These are phyloP conservation scores for Plecotus auritus DNA, from an alignment of 2,113 vertebrate genomes.

Conservation along the genomic window DNA sequence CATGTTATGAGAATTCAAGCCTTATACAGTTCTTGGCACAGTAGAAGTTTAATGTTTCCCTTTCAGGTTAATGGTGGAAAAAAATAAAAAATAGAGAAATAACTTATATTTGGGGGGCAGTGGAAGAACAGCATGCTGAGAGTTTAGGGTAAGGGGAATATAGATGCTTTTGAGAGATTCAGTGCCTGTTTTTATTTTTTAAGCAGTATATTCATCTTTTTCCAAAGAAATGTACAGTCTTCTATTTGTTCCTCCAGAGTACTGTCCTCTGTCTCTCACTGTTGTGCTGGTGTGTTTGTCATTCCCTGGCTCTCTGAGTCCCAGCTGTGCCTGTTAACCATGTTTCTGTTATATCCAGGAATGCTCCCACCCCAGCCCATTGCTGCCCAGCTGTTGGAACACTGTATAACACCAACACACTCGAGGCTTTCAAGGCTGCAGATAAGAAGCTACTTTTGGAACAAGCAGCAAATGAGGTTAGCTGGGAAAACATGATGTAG, in stretches of 20 bases:
- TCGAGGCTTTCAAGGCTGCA: constrained; percentile 93
- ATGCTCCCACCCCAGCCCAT: constrained; percentile 86
- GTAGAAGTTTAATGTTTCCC: neutral
- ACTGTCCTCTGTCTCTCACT: neutral
- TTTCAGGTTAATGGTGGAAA: neutral
- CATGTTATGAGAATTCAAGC: neutral
- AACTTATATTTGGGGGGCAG: neutral
- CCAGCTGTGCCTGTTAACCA: neutral
- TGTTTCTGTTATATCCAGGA: constrained; percentile 76
- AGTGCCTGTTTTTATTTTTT: neutral
- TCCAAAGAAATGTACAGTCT: neutral
- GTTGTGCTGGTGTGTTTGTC: neutral
- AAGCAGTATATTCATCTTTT: neutral
- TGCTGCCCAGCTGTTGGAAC: constrained; percentile 91
- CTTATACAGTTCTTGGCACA: neutral
- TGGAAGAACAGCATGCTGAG: neutral
- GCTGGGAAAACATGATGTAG: neutral
- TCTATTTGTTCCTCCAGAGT: neutral
- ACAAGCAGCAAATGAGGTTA: constrained; percentile 90
- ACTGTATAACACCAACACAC: constrained; percentile 95
- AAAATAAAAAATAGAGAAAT: neutral
- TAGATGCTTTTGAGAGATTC: neutral
- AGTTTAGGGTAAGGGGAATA: neutral
- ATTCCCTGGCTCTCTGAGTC: neutral
- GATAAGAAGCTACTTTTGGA: constrained; percentile 96